Conservation (phyloP, 1,140 invertebrate genomes). For the Ylistrum balloti region DNA sequence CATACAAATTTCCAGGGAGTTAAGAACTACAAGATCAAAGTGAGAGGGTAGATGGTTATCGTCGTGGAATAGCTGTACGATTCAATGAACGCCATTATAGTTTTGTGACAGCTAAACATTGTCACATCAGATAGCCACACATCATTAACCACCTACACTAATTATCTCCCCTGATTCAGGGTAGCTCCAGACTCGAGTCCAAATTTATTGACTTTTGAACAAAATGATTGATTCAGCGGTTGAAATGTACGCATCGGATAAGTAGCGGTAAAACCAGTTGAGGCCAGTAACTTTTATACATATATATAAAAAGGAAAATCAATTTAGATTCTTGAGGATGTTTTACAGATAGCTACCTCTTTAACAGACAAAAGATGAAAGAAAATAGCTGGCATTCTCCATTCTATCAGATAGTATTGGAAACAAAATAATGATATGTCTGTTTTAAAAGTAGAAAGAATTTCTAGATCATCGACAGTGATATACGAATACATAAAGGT, state of each 20-base stretch:
- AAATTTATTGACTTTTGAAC: neutral
- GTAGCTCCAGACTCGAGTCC: neutral
- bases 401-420: neutral
- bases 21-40: neutral
- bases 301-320: neutral
- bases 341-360: constrained; percentile 12
- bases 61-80: neutral
- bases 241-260: neutral
- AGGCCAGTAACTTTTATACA: neutral
- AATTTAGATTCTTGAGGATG: neutral
- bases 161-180: constrained; percentile 14
- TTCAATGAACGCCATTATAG: constrained; percentile 26
- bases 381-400: neutral
- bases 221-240: constrained; percentile 7
- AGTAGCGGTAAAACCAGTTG: neutral
- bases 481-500: neutral
- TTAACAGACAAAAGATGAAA: constrained; percentile 28
- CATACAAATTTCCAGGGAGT: neutral
- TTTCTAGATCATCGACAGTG: neutral
- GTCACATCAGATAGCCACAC: neutral
- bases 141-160: constrained; percentile 1
- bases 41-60: constrained; percentile 22
- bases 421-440: constrained; percentile 40
- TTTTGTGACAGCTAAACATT: constrained; percentile 13
- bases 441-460: neutral